A percentile compares a stretch with the other conserved stretches of the same genome.
phyloP scores from a whole-genome alignment of 2,888 invertebrate genomes.

The Heliconius hortense region DNA sequence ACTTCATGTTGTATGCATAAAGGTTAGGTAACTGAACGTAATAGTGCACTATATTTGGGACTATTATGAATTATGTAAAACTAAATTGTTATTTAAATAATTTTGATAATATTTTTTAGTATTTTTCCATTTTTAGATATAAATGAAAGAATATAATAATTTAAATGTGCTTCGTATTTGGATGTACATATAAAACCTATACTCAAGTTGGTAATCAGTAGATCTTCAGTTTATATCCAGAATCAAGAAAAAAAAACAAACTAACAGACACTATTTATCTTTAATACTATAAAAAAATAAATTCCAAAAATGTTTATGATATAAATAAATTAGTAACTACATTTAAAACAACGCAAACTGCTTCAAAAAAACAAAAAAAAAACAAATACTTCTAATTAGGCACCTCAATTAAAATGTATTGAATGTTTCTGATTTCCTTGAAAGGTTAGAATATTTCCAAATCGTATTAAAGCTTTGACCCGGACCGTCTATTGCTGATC shows the following conservation, averaged over 20 bases:
- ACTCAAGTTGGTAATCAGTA: not conserved
- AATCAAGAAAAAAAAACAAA: no score
- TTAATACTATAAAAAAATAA: not conserved
- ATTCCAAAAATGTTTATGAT: not conserved
- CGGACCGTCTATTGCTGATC: slow-evolving; percentile 41
- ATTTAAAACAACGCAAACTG: not conserved
- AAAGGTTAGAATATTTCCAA: slow-evolving; percentile 20
- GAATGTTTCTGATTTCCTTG: slow-evolving; percentile 10
- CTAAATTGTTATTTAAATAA: not conserved
- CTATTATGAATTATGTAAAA: not conserved
- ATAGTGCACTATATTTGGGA: slow-evolving; percentile 6
- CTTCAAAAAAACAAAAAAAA: not conserved
- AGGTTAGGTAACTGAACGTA: slow-evolving; percentile 5
- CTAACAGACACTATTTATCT: no score
- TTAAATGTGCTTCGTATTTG: not conserved
- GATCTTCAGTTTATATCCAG: not conserved
- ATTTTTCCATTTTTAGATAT: no score
- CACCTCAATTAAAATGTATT: slow-evolving; percentile 25
- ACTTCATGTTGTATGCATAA: slow-evolving; percentile 6
- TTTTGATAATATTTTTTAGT: not conserved
- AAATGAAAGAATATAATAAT: not conserved
- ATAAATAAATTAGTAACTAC: not conserved
- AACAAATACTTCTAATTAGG: slow-evolving; percentile 5
- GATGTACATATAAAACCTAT: not conserved
- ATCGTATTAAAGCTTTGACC: slow-evolving; percentile 33